Conservation (phyloP, 2,888 invertebrate species). For the Hyposoter didymator region DNA sequence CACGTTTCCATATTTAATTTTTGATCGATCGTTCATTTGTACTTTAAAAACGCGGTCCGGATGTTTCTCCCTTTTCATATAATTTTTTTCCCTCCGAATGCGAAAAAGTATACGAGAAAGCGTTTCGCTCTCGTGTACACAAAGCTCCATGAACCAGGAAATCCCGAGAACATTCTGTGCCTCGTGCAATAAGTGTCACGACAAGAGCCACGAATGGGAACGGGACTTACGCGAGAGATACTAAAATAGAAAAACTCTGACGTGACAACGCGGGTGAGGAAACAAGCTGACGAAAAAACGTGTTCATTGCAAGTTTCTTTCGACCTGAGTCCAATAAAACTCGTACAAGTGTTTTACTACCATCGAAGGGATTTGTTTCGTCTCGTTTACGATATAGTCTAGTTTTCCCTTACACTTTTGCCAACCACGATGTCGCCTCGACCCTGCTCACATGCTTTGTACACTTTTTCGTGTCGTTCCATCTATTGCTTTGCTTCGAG, state of each 20-base stretch:
- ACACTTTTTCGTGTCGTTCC: constrained; percentile 31
- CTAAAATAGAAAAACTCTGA: constrained; percentile 4
- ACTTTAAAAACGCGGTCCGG: too few relatives aligned
- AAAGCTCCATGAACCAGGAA: constrained; percentile 9
- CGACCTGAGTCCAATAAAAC: constrained; percentile 69
- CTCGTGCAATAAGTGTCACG: background rate
- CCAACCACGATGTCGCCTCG: constrained; percentile 1
- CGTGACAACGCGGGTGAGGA: constrained; percentile 23
- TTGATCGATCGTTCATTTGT: too few relatives aligned
- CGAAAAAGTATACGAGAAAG: background rate
- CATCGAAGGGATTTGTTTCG: constrained; percentile 72
- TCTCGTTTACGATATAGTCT: constrained; percentile 70
- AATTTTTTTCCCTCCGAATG: background rate
- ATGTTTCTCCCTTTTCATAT: too few relatives aligned
- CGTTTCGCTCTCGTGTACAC: too few relatives aligned
- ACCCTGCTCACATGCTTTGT: background rate
- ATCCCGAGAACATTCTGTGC: background rate
- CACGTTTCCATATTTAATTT: too few relatives aligned
- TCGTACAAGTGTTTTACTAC: constrained; percentile 75
- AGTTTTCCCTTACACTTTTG: constrained; percentile 41
- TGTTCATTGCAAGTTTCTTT: constrained; percentile 40
- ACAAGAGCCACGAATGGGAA: constrained; percentile 10
- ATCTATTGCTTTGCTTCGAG: constrained; percentile 24
- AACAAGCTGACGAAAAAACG: constrained; percentile 51
- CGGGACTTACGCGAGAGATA: background rate